A percentile compares a stretch with the other conserved stretches of the same genome.
These are phyloP conservation scores for Huso huso DNA, from an alignment of 2,797 vertebrate species.

Conservation along the genomic window DNA sequence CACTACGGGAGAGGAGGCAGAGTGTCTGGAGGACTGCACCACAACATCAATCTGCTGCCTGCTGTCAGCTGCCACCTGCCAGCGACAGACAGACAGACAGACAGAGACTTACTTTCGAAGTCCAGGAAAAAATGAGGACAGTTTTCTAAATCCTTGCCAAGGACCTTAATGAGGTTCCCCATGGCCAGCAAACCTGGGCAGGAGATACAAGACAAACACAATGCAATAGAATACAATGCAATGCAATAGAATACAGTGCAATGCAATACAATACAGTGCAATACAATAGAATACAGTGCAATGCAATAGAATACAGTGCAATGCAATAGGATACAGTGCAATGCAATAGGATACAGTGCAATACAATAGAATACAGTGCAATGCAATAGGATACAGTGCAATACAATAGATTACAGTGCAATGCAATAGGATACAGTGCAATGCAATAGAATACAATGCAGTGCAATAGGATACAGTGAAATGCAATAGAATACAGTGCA, in stretches of 20 bases:
- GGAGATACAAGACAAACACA: conserved; percentile 68
- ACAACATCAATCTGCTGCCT: conserved; percentile 36
- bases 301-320: conserved; percentile 41
- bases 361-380: too few species aligned
- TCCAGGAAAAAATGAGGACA: conserved; percentile 98
- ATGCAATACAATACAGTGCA: too few species aligned
- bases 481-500: too few species aligned
- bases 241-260: background rate
- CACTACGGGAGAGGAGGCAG: conserved; percentile 45
- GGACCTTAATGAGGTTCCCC: conserved; percentile 98
- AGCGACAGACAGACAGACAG: conserved; percentile 30
- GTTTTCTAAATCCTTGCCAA: conserved; percentile 97
- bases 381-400: background rate
- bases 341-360: too few species aligned
- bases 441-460: too few species aligned
- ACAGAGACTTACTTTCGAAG: conserved; percentile 90
- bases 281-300: too few species aligned
- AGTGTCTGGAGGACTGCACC: conserved; percentile 41
- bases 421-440: too few species aligned
- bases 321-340: conserved; percentile 26
- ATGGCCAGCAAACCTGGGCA: conserved; percentile 83
- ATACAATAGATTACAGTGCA: too few species aligned
- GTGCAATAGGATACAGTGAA: too few species aligned
- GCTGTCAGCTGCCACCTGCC: conserved; percentile 29
- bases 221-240: background rate